Conservation (phyloP, 2,888 invertebrate genomes). For the Pristionchus mayeri region DNA sequence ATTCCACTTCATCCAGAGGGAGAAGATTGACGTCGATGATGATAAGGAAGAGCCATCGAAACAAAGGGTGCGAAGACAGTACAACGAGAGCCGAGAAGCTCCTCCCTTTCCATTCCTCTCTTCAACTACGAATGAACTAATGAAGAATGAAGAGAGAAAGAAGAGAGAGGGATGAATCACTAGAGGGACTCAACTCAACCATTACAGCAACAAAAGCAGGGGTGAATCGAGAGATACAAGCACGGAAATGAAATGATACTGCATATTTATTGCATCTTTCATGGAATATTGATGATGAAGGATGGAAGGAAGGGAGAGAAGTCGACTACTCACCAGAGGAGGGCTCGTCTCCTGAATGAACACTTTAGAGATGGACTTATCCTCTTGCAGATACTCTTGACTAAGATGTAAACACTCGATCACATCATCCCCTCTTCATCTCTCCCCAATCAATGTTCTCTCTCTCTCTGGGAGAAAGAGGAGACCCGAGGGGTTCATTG, state of each 20-base stretch:
- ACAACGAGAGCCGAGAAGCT: neutral
- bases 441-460: constrained; percentile 28
- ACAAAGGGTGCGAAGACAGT: constrained; percentile 23
- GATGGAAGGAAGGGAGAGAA: neutral
- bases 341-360: constrained; percentile 39
- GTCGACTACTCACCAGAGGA: constrained; percentile 44
- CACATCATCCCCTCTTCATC: constrained; percentile 20
- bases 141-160: neutral
- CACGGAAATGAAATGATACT: neutral
- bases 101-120: neutral
- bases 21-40: constrained; percentile 16
- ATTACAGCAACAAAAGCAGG: constrained; percentile 31
- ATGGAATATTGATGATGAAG: neutral
- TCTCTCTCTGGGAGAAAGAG: neutral
- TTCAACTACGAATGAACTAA: too few species aligned
- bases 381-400: neutral
- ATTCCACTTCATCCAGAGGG: constrained; percentile 34
- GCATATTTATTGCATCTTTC: neutral
- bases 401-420: constrained; percentile 32
- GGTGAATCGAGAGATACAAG: constrained; percentile 31
- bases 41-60: constrained; percentile 17
- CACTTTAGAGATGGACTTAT: neutral
- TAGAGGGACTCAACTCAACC: constrained; percentile 8
- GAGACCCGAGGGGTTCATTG: constrained; percentile 3
- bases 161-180: neutral